Evolutionary conservation across 2,888 invertebrate species (phyloP).

Genomic region (Plagodis dolabraria): DNA sequence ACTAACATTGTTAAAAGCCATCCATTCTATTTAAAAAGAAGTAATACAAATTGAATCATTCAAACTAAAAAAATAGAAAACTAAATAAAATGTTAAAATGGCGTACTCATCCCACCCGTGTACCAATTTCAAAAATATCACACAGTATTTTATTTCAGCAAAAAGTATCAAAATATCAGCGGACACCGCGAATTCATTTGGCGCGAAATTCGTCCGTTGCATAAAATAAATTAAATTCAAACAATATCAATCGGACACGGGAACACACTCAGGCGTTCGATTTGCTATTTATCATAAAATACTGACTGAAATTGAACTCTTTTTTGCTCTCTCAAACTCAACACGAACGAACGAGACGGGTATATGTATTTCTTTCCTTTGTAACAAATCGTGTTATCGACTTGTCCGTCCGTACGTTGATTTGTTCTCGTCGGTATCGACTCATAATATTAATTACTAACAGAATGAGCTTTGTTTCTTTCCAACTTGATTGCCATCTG

Average conservation of each 20-base stretch:
- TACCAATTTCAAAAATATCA: slow-evolving; percentile 45
- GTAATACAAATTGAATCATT: background rate
- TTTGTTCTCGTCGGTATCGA: slow-evolving; percentile 71
- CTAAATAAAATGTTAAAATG: slow-evolving; percentile 40
- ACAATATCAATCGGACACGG: slow-evolving; percentile 78
- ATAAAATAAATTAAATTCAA: slow-evolving; percentile 74
- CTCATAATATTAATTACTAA: slow-evolving; percentile 76
- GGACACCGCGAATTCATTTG: slow-evolving; percentile 56
- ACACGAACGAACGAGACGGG: slow-evolving; percentile 46
- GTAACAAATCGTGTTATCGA: slow-evolving; percentile 68
- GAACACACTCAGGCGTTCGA: slow-evolving; percentile 71
- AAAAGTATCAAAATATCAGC: slow-evolving; percentile 20
- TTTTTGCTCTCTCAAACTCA: slow-evolving; percentile 48
- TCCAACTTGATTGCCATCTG: slow-evolving; percentile 56
- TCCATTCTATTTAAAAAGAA: too few relatives aligned
- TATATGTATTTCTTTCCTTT: slow-evolving; percentile 49
- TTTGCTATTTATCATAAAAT: slow-evolving; percentile 79
- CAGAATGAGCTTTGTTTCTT: slow-evolving; percentile 73
- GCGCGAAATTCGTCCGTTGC: slow-evolving; percentile 62
- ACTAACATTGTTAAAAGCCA: too few relatives aligned
- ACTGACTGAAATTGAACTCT: slow-evolving; percentile 66
- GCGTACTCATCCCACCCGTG: slow-evolving; percentile 41
- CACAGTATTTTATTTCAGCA: slow-evolving; percentile 32
- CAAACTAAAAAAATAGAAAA: slow-evolving; percentile 28
- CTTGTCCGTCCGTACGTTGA: slow-evolving; percentile 67